These are phyloP conservation scores for Ibidorhyncha struthersii DNA, from an alignment of 2,113 vertebrate species.

Conservation along the genomic window DNA sequence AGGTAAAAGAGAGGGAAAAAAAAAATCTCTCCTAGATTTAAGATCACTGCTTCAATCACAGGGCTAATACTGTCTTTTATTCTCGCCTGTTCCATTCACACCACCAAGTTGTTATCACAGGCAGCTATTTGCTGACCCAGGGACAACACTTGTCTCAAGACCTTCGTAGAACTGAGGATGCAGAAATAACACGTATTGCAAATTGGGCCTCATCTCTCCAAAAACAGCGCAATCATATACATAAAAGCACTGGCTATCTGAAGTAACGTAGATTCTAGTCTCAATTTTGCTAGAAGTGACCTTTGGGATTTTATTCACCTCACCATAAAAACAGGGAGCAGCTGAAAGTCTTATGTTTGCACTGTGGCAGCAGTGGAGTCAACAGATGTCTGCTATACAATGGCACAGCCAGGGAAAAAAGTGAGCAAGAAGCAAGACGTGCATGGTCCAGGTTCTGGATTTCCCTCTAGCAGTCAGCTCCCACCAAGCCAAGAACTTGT, in stretches of 20 bases:
- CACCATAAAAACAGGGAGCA: background rate
- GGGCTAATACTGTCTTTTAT: background rate
- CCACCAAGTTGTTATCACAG: background rate
- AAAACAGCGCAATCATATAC: background rate
- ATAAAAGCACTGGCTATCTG: background rate
- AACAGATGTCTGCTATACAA: rapidly evolving
- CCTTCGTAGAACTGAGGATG: background rate
- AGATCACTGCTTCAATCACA: background rate
- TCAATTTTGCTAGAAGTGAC: background rate
- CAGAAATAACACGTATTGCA: background rate
- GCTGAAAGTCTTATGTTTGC: background rate
- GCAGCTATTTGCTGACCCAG: background rate
- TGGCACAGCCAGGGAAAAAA: background rate
- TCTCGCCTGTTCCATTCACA: background rate
- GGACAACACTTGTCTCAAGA: background rate
- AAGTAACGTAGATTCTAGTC: background rate
- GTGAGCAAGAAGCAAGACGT: background rate
- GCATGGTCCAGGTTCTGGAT: background rate
- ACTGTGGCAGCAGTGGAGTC: background rate
- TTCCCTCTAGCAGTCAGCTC: conserved; percentile 24
- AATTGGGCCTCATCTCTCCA: background rate
- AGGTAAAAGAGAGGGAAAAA: background rate
- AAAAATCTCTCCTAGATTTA: background rate
- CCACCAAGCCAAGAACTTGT: background rate
- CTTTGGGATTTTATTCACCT: background rate